Percentiles rank a stretch among this genome's conserved stretches.
These are phyloP conservation scores for Bovichtus variegatus DNA, from an alignment of 2,797 vertebrate genomes.

Conservation along the genomic window DNA sequence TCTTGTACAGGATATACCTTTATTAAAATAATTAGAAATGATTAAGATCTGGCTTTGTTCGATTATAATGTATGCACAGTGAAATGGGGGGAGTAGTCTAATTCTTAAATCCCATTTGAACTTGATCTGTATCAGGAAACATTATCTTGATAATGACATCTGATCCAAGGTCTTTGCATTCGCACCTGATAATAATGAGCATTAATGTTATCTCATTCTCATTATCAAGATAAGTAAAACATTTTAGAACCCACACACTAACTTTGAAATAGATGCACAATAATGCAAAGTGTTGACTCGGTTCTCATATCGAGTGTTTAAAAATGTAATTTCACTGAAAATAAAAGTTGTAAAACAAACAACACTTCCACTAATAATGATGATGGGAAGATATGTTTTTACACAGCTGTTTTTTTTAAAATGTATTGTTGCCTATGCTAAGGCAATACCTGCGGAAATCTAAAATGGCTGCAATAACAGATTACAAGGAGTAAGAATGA, in stretches of 20 bases:
- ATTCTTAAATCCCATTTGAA: not conserved
- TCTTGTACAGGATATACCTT: not conserved
- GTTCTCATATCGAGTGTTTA: not conserved
- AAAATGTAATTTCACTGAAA: not conserved
- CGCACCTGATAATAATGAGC: not conserved
- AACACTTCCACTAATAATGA: not conserved
- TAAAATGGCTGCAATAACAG: constrained; percentile 47
- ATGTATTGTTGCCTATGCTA: constrained; percentile 15
- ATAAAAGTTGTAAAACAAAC: not conserved
- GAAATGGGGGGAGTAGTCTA: not conserved
- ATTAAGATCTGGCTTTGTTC: not conserved
- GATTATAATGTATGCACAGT: not conserved
- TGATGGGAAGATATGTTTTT: constrained; percentile 9
- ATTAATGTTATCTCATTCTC: not conserved
- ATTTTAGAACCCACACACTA: too few species aligned
- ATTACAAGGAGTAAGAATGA: constrained; percentile 59
- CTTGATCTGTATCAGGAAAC: not conserved
- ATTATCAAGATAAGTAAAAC: not conserved
- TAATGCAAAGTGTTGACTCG: not conserved
- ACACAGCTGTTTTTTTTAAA: constrained; percentile 3
- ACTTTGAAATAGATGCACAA: not conserved
- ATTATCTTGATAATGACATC: not conserved
- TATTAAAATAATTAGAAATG: not conserved
- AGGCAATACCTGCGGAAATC: constrained; percentile 39
- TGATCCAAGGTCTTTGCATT: not conserved